Conservation (phyloP, 2,797 vertebrate genomes). For the Sebastes glaucus region DNA sequence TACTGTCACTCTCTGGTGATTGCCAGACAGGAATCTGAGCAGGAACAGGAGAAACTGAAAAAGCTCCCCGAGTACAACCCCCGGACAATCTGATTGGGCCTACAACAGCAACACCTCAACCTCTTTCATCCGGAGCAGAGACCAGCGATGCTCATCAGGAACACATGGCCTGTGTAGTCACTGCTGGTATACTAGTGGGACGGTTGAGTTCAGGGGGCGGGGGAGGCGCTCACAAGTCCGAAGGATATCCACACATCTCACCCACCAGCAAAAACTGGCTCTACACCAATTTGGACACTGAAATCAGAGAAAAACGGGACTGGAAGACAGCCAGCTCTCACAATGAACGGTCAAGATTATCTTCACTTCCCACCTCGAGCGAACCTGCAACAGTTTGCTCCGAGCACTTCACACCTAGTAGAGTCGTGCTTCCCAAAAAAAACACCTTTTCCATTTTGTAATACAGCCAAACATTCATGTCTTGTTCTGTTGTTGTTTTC, state of each 20-base stretch:
- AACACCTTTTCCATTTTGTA: conserved; percentile 61
- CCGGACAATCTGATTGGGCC: conserved; percentile 87
- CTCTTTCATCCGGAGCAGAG: conserved; percentile 44
- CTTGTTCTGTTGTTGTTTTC: conserved; percentile 31
- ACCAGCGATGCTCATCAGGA: conserved; percentile 44
- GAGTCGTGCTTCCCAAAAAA: conserved; percentile 55
- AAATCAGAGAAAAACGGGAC: conserved; percentile 27
- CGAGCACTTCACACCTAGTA: conserved; percentile 65
- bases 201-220: conserved; percentile 41
- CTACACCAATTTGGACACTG: conserved; percentile 51
- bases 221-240: conserved; percentile 16
- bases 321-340: conserved; percentile 22
- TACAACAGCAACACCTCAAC: conserved; percentile 21
- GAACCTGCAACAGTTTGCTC: conserved; percentile 52
- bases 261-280: conserved; percentile 52
- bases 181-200: conserved; percentile 31
- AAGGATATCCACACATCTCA: conserved; percentile 49
- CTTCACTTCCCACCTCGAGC: conserved; percentile 30
- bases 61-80: conserved; percentile 97
- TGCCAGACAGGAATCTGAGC: conserved; percentile 89
- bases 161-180: conserved; percentile 38
- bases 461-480: conserved; percentile 49
- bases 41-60: conserved; percentile 90
- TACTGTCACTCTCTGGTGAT: conserved; percentile 91
- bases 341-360: conserved; percentile 10